Conservation (phyloP, 2,888 invertebrate genomes). For the Petrolisthes cinctipes region DNA sequence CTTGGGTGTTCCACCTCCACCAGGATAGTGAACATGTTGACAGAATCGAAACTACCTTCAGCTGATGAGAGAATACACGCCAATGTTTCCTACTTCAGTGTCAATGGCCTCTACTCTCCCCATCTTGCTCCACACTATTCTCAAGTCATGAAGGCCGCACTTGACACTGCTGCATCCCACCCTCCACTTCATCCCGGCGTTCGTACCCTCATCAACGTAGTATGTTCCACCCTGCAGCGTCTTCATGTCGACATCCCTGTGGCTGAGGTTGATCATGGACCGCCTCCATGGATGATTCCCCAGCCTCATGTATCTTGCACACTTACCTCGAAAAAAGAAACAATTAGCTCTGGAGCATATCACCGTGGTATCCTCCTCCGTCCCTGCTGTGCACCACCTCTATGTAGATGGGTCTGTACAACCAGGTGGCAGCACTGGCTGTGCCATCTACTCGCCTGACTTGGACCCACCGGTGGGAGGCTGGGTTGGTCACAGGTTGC, state of each 20-base stretch:
- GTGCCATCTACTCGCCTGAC: conserved; percentile 9
- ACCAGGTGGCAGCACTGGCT: conserved; percentile 1
- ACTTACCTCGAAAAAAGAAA: conserved; percentile 5
- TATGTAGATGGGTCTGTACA: conserved; percentile 20
- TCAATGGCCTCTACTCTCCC: conserved; percentile 24
- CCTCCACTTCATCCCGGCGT: not conserved
- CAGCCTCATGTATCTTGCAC: not conserved
- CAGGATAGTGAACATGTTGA: not conserved
- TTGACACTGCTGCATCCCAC: conserved; percentile 9
- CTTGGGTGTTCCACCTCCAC: not conserved
- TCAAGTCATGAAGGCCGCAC: not conserved
- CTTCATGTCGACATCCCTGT: conserved; percentile 7
- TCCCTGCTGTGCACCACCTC: conserved; percentile 20
- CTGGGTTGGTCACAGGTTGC: conserved; percentile 25
- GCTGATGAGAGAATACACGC: not conserved
- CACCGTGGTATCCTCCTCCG: not conserved
- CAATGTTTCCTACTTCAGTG: conserved; percentile 7
- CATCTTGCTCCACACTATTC: conserved; percentile 17
- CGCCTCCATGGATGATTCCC: conserved; percentile 11
- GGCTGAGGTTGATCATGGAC: conserved; percentile 26
- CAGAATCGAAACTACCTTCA: not conserved
- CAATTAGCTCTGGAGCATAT: conserved; percentile 17
- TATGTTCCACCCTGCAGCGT: not conserved
- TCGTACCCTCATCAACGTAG: conserved; percentile 11
- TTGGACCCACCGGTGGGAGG: conserved; percentile 18